Percentiles rank a stretch among this genome's conserved stretches.
Conservation (phyloP, 1,140 invertebrate species). For the Pseudomyrmex flavicornis region DNA sequence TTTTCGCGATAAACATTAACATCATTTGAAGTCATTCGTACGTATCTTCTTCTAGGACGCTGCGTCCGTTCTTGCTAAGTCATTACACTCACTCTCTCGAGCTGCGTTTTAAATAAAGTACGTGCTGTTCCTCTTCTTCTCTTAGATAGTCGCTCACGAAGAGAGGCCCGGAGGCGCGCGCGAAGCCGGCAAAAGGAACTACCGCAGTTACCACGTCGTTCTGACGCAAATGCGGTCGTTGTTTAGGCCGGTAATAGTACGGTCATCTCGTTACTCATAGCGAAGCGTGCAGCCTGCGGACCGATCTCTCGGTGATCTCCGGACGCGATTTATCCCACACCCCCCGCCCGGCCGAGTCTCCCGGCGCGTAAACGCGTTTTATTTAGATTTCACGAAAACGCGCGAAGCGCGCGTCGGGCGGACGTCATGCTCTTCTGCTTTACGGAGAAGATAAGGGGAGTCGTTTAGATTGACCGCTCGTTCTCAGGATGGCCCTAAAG, state of each 20-base stretch:
- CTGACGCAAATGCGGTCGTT: conserved; percentile 61
- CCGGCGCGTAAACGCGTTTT: conserved; percentile 67
- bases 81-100: not conserved
- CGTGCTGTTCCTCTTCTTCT: not conserved
- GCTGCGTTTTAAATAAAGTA: conserved; percentile 10
- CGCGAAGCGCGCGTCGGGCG: conserved; percentile 25
- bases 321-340: conserved; percentile 40
- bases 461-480: conserved; percentile 84
- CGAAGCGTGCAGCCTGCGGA: conserved; percentile 43
- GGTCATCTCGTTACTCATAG: conserved; percentile 59
- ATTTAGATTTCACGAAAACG: conserved; percentile 73
- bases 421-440: conserved; percentile 34
- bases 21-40: not conserved
- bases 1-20: too few relatives aligned
- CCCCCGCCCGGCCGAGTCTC: not conserved
- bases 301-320: conserved; percentile 64
- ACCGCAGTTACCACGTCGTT: conserved; percentile 65
- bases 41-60: not conserved
- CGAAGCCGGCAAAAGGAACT: conserved; percentile 42
- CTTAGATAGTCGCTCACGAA: not conserved
- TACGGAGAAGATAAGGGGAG: conserved; percentile 78
- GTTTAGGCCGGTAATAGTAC: conserved; percentile 64
- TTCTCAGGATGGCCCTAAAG: conserved; percentile 83
- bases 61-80: too few relatives aligned
- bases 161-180: not conserved